Evolutionary conservation across 2,797 vertebrate species (phyloP).

Genomic region (Hemibagrus guttatus): DNA sequence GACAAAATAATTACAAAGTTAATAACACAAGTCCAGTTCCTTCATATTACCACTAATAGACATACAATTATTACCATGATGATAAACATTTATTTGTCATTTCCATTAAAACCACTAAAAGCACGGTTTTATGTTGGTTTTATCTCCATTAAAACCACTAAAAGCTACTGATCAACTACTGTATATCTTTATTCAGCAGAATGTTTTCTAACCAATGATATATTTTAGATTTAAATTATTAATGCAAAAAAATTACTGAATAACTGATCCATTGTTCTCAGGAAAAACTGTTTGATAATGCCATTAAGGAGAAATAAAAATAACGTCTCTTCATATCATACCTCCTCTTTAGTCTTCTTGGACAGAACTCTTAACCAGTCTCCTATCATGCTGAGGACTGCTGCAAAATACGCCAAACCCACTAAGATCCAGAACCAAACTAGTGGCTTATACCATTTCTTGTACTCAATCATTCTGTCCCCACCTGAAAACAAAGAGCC

Average conservation of each 20-base stretch:
- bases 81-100: background rate
- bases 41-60: background rate
- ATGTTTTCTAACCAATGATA: background rate
- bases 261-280: background rate
- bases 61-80: background rate
- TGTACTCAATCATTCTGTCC: slow-evolving; percentile 85
- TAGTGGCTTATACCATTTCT: slow-evolving; percentile 94
- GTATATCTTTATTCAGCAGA: background rate
- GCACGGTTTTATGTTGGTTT: background rate
- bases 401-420: slow-evolving; percentile 96
- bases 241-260: slow-evolving; percentile 9
- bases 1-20: background rate
- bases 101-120: background rate
- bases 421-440: slow-evolving; percentile 99
- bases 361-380: slow-evolving; percentile 96
- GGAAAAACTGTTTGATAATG: background rate
- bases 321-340: slow-evolving; percentile 59
- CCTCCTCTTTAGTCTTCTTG: slow-evolving; percentile 99
- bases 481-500: slow-evolving; percentile 78
- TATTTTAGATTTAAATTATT: background rate
- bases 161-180: background rate
- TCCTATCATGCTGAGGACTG: slow-evolving; percentile 98
- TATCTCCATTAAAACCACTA: background rate
- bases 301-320: background rate
- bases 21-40: background rate